Conservation (phyloP, 2,888 invertebrate genomes). For the Theodoxus fluviatilis region DNA sequence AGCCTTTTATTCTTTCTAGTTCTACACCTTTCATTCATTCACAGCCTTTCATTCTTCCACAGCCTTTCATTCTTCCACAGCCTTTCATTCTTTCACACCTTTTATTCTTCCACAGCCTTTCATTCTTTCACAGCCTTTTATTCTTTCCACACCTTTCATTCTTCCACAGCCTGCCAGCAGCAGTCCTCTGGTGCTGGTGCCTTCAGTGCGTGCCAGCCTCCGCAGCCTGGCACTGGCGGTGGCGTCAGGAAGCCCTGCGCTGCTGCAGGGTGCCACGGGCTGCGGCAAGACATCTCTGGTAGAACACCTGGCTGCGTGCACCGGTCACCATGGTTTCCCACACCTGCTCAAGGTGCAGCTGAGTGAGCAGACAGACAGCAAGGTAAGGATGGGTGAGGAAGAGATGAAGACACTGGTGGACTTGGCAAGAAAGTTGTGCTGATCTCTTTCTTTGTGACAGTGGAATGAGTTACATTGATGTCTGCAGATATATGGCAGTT, state of each 20-base stretch:
- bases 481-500: too few relatives aligned
- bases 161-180: background rate
- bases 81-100: background rate
- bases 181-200: slow-evolving; percentile 72
- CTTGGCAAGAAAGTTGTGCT: too few relatives aligned
- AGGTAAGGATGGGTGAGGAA: slow-evolving; percentile 68
- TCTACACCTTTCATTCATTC: background rate
- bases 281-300: slow-evolving; percentile 92
- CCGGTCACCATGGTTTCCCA: slow-evolving; percentile 70
- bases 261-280: slow-evolving; percentile 85
- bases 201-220: slow-evolving; percentile 73
- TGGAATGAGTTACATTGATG: too few relatives aligned
- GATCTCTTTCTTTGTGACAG: too few relatives aligned
- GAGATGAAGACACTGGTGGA: too few relatives aligned
- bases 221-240: slow-evolving; percentile 82
- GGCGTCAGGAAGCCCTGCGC: slow-evolving; percentile 71
- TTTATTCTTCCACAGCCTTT: background rate
- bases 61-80: background rate
- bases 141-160: background rate
- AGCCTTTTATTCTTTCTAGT: background rate
- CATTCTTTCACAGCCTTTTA: background rate
- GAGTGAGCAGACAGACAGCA: slow-evolving; percentile 95
- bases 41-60: background rate
- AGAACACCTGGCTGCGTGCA: slow-evolving; percentile 83
- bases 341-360: slow-evolving; percentile 86